Percentiles rank a stretch among this genome's conserved stretches.
Evolutionary conservation across 2,113 vertebrate genomes (phyloP).

Genomic region (Probosciger aterrimus): DNA sequence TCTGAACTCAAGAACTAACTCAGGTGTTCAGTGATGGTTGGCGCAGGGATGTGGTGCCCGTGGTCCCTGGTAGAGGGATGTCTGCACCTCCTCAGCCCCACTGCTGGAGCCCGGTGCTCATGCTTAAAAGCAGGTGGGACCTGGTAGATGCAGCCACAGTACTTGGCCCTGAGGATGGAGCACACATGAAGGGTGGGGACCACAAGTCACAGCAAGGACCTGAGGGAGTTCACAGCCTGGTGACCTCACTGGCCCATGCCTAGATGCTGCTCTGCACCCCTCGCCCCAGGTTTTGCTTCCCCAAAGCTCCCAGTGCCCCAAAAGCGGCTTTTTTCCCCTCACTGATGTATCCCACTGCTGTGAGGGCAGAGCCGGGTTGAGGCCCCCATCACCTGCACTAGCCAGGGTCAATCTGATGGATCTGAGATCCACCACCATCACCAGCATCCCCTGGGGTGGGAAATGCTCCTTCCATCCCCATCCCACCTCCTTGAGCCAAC

Average conservation of each 20-base stretch:
- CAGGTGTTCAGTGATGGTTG: fast-evolving
- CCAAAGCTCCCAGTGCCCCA: not conserved
- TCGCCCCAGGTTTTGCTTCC: fast-evolving
- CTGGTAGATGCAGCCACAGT: fast-evolving
- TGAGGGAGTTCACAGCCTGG: not conserved
- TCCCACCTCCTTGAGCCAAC: not conserved
- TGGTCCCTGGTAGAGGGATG: not conserved
- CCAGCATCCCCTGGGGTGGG: not conserved
- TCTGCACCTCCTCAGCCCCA: not conserved
- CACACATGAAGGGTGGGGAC: fast-evolving
- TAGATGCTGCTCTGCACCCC: not conserved
- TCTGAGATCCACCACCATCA: not conserved
- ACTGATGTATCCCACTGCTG: fast-evolving
- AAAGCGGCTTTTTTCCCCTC: fast-evolving
- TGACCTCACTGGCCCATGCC: not conserved
- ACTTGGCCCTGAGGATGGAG: fast-evolving
- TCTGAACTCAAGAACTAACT: not conserved
- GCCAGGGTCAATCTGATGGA: not conserved
- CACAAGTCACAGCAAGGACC: fast-evolving
- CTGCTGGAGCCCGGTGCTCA: not conserved
- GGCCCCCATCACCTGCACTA: not conserved
- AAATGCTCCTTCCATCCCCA: not conserved
- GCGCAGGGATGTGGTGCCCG: no score
- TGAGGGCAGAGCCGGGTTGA: fast-evolving
- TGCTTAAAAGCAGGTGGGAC: not conserved